phyloP scores from a whole-genome alignment of 30 jellyfish, hydroid and myxozoan genomes.

The Chrysaora quinquecirrha region DNA sequence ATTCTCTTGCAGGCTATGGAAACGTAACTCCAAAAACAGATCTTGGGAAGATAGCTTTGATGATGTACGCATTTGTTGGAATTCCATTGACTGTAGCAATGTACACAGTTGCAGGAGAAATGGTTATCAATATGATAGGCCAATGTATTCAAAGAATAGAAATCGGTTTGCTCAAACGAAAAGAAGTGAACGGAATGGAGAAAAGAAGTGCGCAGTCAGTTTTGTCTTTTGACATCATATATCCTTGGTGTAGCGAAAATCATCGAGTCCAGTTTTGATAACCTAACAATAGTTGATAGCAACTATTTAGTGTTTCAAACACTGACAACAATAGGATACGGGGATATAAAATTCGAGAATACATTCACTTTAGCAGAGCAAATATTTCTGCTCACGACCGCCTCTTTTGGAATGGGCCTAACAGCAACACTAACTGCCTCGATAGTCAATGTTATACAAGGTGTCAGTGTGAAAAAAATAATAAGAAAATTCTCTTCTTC shows the following conservation, averaged over 20 bases:
- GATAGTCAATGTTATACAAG: not conserved
- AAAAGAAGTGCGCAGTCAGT: not conserved
- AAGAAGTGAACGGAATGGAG: not conserved
- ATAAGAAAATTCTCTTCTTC: not conserved
- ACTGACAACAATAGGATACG: constrained; percentile 56
- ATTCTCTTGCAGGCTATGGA: constrained; percentile 58
- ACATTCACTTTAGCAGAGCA: not conserved
- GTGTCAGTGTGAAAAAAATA: not conserved
- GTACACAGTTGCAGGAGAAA: constrained; percentile 33
- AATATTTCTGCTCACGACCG: not conserved
- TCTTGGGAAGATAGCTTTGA: constrained; percentile 22
- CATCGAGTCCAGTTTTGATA: not conserved
- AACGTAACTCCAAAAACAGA: constrained; percentile 45
- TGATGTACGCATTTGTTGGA: constrained; percentile 21
- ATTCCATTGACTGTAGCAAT: constrained; percentile 46
- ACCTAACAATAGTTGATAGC: constrained; percentile 17
- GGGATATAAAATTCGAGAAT: not conserved
- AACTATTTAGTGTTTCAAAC: constrained; percentile 36
- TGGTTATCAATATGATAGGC: not conserved
- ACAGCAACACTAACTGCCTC: constrained; percentile 29
- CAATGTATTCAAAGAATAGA: not conserved
- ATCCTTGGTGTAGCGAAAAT: not conserved
- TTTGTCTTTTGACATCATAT: not conserved
- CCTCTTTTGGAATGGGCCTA: constrained; percentile 36
- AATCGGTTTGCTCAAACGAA: not conserved